Percentiles rank a stretch among this genome's conserved stretches.
phyloP scores from a whole-genome alignment of 2,797 vertebrate species.

The Chiloscyllium punctatum region DNA sequence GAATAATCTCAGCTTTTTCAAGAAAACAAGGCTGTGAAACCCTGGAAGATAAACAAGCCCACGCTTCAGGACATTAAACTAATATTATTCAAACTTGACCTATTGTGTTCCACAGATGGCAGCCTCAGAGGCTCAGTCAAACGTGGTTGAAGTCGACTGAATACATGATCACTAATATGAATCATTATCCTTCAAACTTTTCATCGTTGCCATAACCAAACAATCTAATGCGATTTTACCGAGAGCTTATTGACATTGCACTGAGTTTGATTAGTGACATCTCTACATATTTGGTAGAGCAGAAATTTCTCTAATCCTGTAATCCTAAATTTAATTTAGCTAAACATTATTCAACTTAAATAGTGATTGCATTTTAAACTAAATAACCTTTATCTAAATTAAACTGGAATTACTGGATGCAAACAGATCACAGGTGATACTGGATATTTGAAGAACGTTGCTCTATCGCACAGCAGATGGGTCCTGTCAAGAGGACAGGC shows the following conservation, averaged over 20 bases:
- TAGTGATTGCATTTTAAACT: neutral
- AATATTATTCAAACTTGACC: neutral
- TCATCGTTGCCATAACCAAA: neutral
- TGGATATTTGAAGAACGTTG: neutral
- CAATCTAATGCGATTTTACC: neutral
- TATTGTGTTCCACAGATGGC: neutral
- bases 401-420: conserved; percentile 3
- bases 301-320: neutral
- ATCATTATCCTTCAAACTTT: neutral
- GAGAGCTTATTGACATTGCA: neutral
- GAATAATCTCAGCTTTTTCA: too few species aligned
- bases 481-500: too few species aligned
- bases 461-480: too few species aligned
- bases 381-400: conserved; percentile 16
- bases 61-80: neutral
- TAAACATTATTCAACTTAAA: neutral
- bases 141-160: neutral
- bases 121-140: neutral
- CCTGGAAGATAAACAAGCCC: neutral
- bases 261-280: neutral
- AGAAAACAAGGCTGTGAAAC: neutral
- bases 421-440: neutral
- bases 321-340: neutral
- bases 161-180: neutral
- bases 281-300: neutral